phyloP scores from a whole-genome alignment of 2,113 vertebrate genomes.

The Phasianus colchicus region DNA sequence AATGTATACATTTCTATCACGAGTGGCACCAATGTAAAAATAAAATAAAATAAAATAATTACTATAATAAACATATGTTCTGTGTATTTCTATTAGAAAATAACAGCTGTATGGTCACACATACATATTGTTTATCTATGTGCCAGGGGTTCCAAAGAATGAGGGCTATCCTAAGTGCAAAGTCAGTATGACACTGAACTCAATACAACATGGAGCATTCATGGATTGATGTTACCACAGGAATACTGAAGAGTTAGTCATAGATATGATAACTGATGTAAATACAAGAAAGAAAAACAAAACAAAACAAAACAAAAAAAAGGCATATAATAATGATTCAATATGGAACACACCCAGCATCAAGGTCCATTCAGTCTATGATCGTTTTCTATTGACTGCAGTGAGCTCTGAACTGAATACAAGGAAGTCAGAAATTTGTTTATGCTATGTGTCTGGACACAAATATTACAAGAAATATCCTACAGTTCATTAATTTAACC shows the following conservation, averaged over 20 bases:
- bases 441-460: background rate
- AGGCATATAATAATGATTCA: background rate
- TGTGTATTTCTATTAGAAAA: background rate
- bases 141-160: rapidly evolving
- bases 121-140: background rate
- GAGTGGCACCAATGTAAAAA: background rate
- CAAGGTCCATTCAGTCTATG: rapidly evolving
- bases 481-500: background rate
- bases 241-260: background rate
- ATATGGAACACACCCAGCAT: background rate
- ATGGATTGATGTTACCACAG: background rate
- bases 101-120: rapidly evolving
- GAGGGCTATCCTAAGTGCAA: rapidly evolving
- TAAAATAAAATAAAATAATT: background rate
- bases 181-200: background rate
- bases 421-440: background rate
- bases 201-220: background rate
- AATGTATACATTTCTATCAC: background rate
- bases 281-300: background rate
- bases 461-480: background rate
- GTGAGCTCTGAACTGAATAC: rapidly evolving
- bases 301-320: background rate
- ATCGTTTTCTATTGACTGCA: background rate
- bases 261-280: background rate
- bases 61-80: too few relatives aligned